These are phyloP conservation scores for Caenorhabditis briggsae DNA, from an alignment of 1,140 invertebrate genomes.

Conservation along the genomic window DNA sequence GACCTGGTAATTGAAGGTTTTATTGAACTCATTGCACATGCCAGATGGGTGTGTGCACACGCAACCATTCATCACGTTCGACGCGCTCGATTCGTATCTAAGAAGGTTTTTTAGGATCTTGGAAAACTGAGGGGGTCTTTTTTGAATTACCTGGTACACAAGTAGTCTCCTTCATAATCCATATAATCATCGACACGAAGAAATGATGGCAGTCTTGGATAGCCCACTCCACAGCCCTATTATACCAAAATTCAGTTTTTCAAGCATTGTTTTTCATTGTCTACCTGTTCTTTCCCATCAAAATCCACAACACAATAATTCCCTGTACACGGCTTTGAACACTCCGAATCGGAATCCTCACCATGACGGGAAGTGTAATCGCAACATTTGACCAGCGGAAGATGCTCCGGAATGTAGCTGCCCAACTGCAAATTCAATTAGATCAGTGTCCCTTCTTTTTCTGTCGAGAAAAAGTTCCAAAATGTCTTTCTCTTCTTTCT, in stretches of 20 bases:
- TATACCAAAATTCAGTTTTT: background rate
- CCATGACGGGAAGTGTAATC: slow-evolving; percentile 75
- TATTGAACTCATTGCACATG: slow-evolving; percentile 73
- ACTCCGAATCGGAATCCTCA: slow-evolving; percentile 72
- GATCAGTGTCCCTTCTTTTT: background rate
- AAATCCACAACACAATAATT: slow-evolving; percentile 78
- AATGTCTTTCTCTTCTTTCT: background rate
- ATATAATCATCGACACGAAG: slow-evolving; percentile 66
- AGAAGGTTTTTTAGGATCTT: slow-evolving; percentile 24
- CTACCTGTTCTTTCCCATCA: slow-evolving; percentile 76
- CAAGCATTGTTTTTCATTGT: background rate
- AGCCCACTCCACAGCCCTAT: slow-evolving; percentile 75
- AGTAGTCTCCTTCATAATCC: slow-evolving; percentile 58
- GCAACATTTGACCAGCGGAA: slow-evolving; percentile 76
- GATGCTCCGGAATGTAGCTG: slow-evolving; percentile 69
- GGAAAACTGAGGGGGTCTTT: background rate
- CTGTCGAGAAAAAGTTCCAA: slow-evolving; percentile 44
- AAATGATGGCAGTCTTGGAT: slow-evolving; percentile 68
- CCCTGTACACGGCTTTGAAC: slow-evolving; percentile 70
- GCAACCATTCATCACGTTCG: slow-evolving; percentile 72
- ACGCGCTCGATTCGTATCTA: slow-evolving; percentile 73
- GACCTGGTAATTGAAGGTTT: slow-evolving; percentile 72
- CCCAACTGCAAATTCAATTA: slow-evolving; percentile 70
- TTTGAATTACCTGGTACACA: slow-evolving; percentile 60
- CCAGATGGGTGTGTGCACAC: slow-evolving; percentile 76